Evolutionary conservation across 2,113 vertebrate genomes (phyloP).

Genomic region (pig (Sus scrofa)): T2T-Sscrofa CM000823.6:7284501-7285000

Average conservation of each 20-base stretch:
- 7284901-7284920: background rate
- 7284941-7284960: background rate
- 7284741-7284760: background rate
- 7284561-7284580: background rate
- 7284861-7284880: rapidly evolving
- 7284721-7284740: background rate
- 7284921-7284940: rapidly evolving
- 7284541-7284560: background rate
- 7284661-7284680: too few relatives aligned
- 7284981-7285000: background rate
- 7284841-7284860: rapidly evolving
- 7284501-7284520: background rate
- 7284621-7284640: too few relatives aligned
- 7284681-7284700: too few relatives aligned
- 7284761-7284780: background rate
- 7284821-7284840: too few relatives aligned
- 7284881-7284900: rapidly evolving
- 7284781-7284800: background rate
- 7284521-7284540: background rate
- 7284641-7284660: background rate
- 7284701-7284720: background rate
- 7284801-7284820: background rate
- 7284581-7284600: background rate
- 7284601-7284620: too few relatives aligned
- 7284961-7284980: background rate